Conservation (phyloP, 2,888 invertebrate species). For the Smittia sp. region DNA sequence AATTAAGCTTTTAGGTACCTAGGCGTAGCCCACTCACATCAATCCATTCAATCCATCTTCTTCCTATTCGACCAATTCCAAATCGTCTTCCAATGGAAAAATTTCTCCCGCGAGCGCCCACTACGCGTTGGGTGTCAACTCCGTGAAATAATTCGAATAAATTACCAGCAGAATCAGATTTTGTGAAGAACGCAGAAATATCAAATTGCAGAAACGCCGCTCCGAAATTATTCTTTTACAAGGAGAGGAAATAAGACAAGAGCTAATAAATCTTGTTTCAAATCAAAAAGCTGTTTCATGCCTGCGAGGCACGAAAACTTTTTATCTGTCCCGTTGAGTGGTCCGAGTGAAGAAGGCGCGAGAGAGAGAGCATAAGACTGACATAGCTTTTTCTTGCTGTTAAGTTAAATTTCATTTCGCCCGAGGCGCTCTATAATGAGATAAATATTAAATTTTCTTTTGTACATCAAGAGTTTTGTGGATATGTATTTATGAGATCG, state of each 20-base stretch:
- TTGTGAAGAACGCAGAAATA: background rate
- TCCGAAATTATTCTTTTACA: background rate
- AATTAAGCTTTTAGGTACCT: too few species aligned
- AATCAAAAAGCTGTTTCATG: constrained; percentile 39
- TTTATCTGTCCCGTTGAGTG: constrained; percentile 21
- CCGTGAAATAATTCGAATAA: too few species aligned
- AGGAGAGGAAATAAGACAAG: constrained; percentile 17
- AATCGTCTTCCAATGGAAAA: too few species aligned
- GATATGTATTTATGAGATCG: background rate
- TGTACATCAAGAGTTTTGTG: constrained; percentile 3
- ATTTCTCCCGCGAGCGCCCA: too few species aligned
- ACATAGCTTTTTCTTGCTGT: constrained; percentile 28
- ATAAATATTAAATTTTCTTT: constrained; percentile 41
- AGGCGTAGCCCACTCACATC: too few species aligned
- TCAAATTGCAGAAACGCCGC: background rate
- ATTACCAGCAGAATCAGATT: too few species aligned
- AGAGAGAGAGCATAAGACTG: constrained; percentile 13
- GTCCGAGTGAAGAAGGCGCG: background rate
- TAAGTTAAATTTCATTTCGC: constrained; percentile 36
- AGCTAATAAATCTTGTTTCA: constrained; percentile 40
- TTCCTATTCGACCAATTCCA: too few species aligned
- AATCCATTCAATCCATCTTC: too few species aligned
- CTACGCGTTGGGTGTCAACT: too few species aligned
- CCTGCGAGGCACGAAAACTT: constrained; percentile 6
- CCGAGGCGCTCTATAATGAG: constrained; percentile 29